Evolutionary conservation across 2,888 invertebrate genomes (phyloP), one percentile per base, ranked within the genome.

Genomic region (Argyresthia albistria): DNA sequence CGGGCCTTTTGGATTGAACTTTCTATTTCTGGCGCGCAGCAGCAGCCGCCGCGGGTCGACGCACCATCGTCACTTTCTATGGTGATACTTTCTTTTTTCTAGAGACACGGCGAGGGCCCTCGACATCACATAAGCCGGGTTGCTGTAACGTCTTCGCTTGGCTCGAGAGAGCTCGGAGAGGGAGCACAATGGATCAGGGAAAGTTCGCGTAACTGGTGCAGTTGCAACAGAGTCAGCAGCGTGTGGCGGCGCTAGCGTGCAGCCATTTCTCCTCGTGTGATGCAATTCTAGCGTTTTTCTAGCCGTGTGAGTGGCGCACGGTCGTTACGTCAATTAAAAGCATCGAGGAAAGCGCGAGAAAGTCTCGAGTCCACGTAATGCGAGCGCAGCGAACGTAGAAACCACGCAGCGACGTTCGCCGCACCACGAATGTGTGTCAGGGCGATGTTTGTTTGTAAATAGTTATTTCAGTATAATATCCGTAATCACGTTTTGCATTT

Each of bases 251-350:
- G 50, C 50, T 80, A 63, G 80, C 81, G 80, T 82, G 83, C 84
- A 81, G 70, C 73, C 79, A 84, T 84, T 86, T 84, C 83, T 83
- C 81, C 70, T 73, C 75, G 68, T 70, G 76, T 86, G 86, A 86
- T 84, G 86, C 80, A 86, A 86, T 79, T 59, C 60, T 67, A 69
- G 71, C 70, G 74, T 82, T 83, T 82, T 82, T 84, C 72, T 78
- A 69, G 81, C 25, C 73, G 79, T 77, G 80, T 76, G 83, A 80
- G 83, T 80, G 78, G 76, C 70, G 74, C 70, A 80, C 72, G 75
- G 74, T 80, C 70, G 80, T 59, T 87, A 86, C 86, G 84, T 86
- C 83, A 81, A 84, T 86, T 83, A 84, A 77, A 83, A 77, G 73
- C 73, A 66, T 66, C 76, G 70, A 83, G 75, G 86, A 86, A 86